Percentiles rank a stretch among this genome's conserved stretches.
Conservation (phyloP, 2,888 invertebrate genomes). For the Spicauda simplicius region DNA sequence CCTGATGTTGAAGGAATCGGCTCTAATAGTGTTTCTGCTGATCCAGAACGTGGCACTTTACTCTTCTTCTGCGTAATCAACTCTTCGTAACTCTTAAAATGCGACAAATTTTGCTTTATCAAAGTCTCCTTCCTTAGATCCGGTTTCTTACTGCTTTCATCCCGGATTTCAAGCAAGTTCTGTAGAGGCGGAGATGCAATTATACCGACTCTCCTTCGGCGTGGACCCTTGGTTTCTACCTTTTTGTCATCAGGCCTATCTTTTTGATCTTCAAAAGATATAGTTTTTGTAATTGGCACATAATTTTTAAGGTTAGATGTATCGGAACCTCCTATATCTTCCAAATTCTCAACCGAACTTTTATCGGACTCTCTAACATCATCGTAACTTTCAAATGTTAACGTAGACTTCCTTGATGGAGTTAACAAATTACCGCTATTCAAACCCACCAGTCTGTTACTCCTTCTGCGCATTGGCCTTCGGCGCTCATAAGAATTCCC, state of each 20-base stretch:
- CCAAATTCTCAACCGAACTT: conserved; percentile 17
- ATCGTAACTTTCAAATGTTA: conserved; percentile 6
- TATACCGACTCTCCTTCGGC: conserved; percentile 58
- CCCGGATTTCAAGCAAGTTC: conserved; percentile 15
- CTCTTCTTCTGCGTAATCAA: conserved; percentile 45
- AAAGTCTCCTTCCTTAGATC: conserved; percentile 65
- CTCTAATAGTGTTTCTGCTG: conserved; percentile 36
- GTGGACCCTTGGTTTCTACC: conserved; percentile 42
- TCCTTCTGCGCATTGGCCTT: background rate
- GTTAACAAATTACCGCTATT: conserved; percentile 4
- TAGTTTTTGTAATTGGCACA: conserved; percentile 53
- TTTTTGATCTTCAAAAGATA: conserved; percentile 48
- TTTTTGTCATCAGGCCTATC: conserved; percentile 9
- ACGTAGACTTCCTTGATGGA: conserved; percentile 3
- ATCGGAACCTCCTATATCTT: background rate
- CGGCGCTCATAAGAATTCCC: conserved; percentile 7
- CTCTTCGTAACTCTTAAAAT: conserved; percentile 64
- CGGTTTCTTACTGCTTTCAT: conserved; percentile 44
- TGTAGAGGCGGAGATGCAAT: conserved; percentile 51
- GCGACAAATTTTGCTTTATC: conserved; percentile 53
- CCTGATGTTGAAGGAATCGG: conserved; percentile 23
- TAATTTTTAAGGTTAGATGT: conserved; percentile 17
- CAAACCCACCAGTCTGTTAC: conserved; percentile 1
- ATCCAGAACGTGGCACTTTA: conserved; percentile 37
- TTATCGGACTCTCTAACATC: background rate